These are phyloP conservation scores for Antheraea assamensis DNA, from an alignment of 2,888 invertebrate species.

Conservation along the genomic window DNA sequence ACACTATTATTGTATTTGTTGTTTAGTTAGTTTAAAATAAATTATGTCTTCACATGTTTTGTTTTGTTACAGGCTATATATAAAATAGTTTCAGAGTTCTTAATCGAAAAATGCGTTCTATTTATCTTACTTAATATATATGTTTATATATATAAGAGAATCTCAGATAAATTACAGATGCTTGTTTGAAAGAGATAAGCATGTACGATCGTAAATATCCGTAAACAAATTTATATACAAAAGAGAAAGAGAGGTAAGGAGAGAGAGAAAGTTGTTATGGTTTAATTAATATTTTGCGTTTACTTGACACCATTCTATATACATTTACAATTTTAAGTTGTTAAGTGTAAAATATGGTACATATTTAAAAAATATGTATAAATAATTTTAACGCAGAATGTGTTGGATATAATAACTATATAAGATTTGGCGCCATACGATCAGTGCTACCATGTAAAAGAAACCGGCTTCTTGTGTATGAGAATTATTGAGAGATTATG, in stretches of 20 bases:
- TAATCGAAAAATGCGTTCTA: slow-evolving; percentile 12
- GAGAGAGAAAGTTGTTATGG: not conserved
- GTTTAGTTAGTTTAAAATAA: slow-evolving; percentile 63
- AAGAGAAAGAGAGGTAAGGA: too few species aligned
- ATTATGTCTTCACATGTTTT: slow-evolving; percentile 38
- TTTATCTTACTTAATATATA: slow-evolving; percentile 14
- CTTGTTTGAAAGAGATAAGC: slow-evolving; percentile 15
- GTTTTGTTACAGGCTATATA: slow-evolving; percentile 37
- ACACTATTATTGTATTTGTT: slow-evolving; percentile 68
- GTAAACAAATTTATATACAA: slow-evolving; percentile 17
- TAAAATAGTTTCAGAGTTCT: slow-evolving; percentile 28
- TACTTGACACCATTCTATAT: not conserved
- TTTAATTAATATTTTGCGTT: not conserved
- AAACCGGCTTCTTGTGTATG: not conserved
- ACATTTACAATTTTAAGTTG: slow-evolving; percentile 25
- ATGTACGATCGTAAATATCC: slow-evolving; percentile 34
- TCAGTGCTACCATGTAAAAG: not conserved
- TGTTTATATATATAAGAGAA: slow-evolving; percentile 49
- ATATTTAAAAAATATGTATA: not conserved
- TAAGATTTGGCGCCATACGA: slow-evolving; percentile 28
- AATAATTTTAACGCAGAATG: slow-evolving; percentile 47
- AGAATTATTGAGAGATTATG: not conserved
- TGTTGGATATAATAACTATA: slow-evolving; percentile 72
- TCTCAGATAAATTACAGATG: slow-evolving; percentile 49
- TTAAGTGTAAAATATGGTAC: slow-evolving; percentile 4